Percentiles rank a stretch among this genome's conserved stretches.
Evolutionary conservation across 2,113 vertebrate species (phyloP).

Genomic region (Orientallactaga bullata): DNA sequence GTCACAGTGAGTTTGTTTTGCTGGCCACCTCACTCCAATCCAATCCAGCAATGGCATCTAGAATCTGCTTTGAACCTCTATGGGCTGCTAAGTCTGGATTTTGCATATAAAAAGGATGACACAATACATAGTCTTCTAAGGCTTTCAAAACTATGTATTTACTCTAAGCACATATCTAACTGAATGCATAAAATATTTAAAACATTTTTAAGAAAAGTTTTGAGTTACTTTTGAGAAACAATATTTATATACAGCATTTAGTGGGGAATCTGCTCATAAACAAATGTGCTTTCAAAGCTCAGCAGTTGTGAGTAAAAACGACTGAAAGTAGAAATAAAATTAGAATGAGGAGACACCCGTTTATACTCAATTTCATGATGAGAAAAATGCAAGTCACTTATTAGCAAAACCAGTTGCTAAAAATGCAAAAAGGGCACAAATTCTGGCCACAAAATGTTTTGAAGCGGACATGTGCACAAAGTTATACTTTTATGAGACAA

Average conservation of each 20-base stretch:
- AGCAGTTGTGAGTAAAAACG: not conserved
- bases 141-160: constrained; percentile 14
- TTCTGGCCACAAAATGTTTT: not conserved
- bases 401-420: not conserved
- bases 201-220: not conserved
- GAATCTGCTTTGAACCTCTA: fast-evolving
- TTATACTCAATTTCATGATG: not conserved
- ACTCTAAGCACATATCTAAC: constrained; percentile 20
- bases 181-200: not conserved
- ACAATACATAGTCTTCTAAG: not conserved
- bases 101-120: fast-evolving
- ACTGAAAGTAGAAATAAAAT: not conserved
- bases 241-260: not conserved
- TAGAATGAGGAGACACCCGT: too few species aligned
- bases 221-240: not conserved
- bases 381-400: not conserved
- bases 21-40: not conserved
- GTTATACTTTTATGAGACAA: not conserved
- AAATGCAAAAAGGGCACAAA: fast-evolving
- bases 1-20: fast-evolving
- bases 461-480: fast-evolving
- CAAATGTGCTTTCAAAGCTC: constrained; percentile 13
- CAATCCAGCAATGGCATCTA: not conserved
- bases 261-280: not conserved
- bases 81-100: not conserved